Evolutionary conservation across 2,888 invertebrate genomes (phyloP).

Genomic region (Drosophila prostipennis): DNA sequence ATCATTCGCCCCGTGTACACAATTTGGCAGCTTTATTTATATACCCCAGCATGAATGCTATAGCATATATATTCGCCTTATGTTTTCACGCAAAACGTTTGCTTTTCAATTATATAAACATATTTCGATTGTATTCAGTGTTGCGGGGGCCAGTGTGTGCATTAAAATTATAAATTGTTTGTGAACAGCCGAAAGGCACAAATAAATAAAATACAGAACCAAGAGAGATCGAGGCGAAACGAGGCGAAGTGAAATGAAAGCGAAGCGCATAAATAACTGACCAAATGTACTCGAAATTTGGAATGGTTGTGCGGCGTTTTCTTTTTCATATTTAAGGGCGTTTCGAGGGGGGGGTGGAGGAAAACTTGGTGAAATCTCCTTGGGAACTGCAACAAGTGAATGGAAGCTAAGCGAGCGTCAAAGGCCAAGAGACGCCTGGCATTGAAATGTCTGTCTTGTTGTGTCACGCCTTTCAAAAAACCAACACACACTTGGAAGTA

Average conservation of each 20-base stretch:
- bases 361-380: constrained; percentile 39
- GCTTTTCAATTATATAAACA: constrained; percentile 79
- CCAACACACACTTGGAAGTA: constrained; percentile 11
- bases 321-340: not conserved
- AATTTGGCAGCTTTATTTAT: constrained; percentile 75
- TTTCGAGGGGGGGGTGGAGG: no score
- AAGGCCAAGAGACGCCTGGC: constrained; percentile 57
- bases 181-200: constrained; percentile 70
- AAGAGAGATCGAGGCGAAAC: constrained; percentile 19
- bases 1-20: constrained; percentile 77
- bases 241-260: constrained; percentile 36
- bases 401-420: constrained; percentile 71
- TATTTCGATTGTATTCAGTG: constrained; percentile 74
- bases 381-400: constrained; percentile 73
- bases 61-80: constrained; percentile 44
- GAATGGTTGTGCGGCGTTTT: constrained; percentile 9
- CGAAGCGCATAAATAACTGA: constrained; percentile 62
- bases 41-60: constrained; percentile 45
- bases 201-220: constrained; percentile 65
- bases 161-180: constrained; percentile 79
- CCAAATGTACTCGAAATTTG: constrained; percentile 54
- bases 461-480: constrained; percentile 60
- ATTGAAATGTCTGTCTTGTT: constrained; percentile 67
- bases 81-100: constrained; percentile 63
- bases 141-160: constrained; percentile 57